Evolutionary conservation across 2,113 vertebrate species (phyloP), one percentile per base, ranked within the genome.

Genomic region (Talpa occidentalis): DNA sequence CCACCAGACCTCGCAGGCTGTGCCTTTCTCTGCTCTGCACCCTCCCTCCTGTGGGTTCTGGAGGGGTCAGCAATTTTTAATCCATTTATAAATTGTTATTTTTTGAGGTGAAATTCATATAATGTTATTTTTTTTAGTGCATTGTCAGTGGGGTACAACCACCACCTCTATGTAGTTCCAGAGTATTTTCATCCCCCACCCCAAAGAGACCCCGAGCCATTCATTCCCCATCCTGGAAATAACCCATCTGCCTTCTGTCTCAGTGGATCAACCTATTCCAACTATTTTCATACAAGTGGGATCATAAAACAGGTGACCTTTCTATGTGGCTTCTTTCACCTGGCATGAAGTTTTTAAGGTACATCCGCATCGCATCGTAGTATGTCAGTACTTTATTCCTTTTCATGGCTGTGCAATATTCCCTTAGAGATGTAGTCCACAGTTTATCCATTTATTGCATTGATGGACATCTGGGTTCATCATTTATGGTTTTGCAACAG

Each of bases 341-440:
- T 52, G 49, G 49, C 15, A 52, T 5, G 49, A 17, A 52, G 16
- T 52, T 52, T 52, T 17, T 17, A 17, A 52, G 49, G 49, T 17
- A 17, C 49, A 52, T 52, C 49, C 16, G 5, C 49, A 52, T 52
- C 16, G 5, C 49, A 52, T 52, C 3, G 15, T 17, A 52, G 49
- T 15, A 52, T 52, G 16, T 52, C 3, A 3, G 16, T 89, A 37
- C 52, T 26, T 6, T 10, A 0, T 15, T n/a, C 62, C 30, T 47
- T 28, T 47, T 42, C 3, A 1, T n/a, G 26, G 86, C 76, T 11
- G 35, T 52, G 14, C 22, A 12, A 3, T 4, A 26, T 21, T 24
- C 80, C 14, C 2, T 12, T 49, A 10, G 0, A 8, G 0, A 10
- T 44, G 0, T 5, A 2, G 0, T 5, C 35, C 37, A 5, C 62